Evolutionary conservation across 2,888 invertebrate genomes (phyloP).

Genomic region (Nomada fabriciana): DNA sequence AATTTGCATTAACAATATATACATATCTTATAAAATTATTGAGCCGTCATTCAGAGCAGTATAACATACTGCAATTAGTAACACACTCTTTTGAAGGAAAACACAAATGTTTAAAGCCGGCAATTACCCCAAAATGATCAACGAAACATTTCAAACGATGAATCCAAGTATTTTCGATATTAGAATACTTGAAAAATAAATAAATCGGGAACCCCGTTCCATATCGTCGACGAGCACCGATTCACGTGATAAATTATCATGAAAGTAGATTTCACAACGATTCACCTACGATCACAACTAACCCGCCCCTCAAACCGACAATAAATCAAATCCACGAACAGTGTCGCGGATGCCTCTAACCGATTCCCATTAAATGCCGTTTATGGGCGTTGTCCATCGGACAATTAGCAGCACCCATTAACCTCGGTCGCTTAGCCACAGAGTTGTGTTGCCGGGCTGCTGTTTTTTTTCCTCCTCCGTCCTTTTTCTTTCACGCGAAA

Average conservation of each 20-base stretch:
- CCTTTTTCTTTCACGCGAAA: conserved; percentile 34
- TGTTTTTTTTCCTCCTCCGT: conserved; percentile 11
- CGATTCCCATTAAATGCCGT: conserved; percentile 45
- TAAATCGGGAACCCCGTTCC: too few species aligned
- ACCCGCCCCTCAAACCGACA: not conserved
- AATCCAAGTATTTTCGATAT: too few species aligned
- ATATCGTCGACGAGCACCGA: too few species aligned
- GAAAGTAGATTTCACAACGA: conserved; percentile 20
- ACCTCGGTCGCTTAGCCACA: conserved; percentile 39
- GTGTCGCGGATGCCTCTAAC: conserved; percentile 45
- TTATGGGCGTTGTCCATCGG: conserved; percentile 52
- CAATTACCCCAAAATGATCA: too few species aligned
- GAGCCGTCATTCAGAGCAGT: too few species aligned
- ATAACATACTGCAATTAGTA: too few species aligned
- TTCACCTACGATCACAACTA: not conserved
- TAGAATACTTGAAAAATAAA: too few species aligned
- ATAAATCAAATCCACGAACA: conserved; percentile 41
- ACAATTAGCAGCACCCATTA: conserved; percentile 65
- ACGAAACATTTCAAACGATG: too few species aligned
- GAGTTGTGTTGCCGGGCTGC: conserved; percentile 32
- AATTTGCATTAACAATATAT: too few species aligned
- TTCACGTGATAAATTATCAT: conserved; percentile 27
- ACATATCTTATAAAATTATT: too few species aligned
- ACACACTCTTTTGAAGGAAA: too few species aligned
- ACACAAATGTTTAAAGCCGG: too few species aligned